Base-by-base conservation (phyloP, 1,140 invertebrate genomes). In the Zeugodacus cucurbitae region DNA sequence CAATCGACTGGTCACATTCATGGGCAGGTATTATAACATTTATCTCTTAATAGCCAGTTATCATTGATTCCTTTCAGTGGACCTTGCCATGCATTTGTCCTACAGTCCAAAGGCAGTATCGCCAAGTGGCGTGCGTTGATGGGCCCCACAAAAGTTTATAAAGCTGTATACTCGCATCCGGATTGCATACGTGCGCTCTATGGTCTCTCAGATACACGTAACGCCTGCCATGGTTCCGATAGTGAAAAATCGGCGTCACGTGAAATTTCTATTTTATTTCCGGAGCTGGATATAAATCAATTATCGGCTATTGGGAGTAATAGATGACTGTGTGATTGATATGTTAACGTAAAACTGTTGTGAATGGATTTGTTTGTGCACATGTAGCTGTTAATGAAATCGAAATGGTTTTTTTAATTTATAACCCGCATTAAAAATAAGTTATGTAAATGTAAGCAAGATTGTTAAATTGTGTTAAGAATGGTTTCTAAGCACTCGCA, bases 211-310 rank as follows among this genome's bases (percentile, higher is more conserved):
- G 98, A 99, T 93, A 98, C 98, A 0, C 96, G 98, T 92, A 99
- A 99, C 95, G 97, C 97, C 29, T 96, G 96, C 78, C 98, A 99
- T 94, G 98, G 98, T 54, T 98, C 98, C 96, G 98, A 98, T 95
- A 98, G 97, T 1, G 90, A 94, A 87, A 94, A 96, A 92, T 97
- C 97, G 44, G 97, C 96, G 4, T 90, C 93, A 89, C 94, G 95
- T 88, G 98, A 99, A 94, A 97, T 98, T 78, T 91, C 94, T 74
- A 96, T 98, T 91, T 96, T 98, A 90, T 98, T 98, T 93, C 96
- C 97, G 37, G 95, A 98, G 26, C 98, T 98, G 92, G 91, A 96
- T 90, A 58, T 89, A 58, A 74, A 78, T 87, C 34, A 37, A n/a
- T 26, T 87, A 32, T n/a, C 86, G 1, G 37, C 87, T 32, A 62